phyloP scores from a whole-genome alignment of 2,888 invertebrate genomes.

The Tolmerus cingulatus region DNA sequence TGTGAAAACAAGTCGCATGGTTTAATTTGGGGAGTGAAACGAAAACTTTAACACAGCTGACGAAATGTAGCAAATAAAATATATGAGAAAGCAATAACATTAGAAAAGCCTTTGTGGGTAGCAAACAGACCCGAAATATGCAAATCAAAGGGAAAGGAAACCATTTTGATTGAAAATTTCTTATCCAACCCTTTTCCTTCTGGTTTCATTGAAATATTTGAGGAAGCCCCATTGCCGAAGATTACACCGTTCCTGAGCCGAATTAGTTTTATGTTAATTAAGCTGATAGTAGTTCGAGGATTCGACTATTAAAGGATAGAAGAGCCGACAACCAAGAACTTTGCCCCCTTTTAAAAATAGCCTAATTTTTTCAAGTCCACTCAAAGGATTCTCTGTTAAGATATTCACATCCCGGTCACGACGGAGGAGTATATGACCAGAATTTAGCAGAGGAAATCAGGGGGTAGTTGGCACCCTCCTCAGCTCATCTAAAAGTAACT shows the following conservation, averaged over 20 bases:
- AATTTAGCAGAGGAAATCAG: not conserved
- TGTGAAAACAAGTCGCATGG: not conserved
- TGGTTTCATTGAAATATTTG: not conserved
- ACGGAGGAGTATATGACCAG: not conserved
- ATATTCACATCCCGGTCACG: not conserved
- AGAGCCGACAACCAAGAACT: not conserved
- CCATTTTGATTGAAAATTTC: slow-evolving; percentile 27
- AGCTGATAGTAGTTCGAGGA: not conserved
- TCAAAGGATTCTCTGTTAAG: not conserved
- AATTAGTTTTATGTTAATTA: slow-evolving; percentile 16
- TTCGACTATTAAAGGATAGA: not conserved
- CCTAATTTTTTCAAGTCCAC: not conserved
- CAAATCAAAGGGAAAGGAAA: slow-evolving; percentile 30
- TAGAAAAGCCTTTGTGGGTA: not conserved
- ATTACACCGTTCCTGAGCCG: not conserved
- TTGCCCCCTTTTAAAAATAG: not conserved
- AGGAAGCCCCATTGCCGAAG: not conserved
- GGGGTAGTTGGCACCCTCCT: not conserved
- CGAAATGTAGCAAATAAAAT: slow-evolving; percentile 1
- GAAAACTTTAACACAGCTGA: not conserved
- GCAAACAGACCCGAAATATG: slow-evolving; percentile 7
- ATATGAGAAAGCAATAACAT: not conserved
- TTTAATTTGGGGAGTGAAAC: not conserved
- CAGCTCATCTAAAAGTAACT: not conserved
- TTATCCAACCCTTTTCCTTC: not conserved